Evolutionary conservation across 2,113 vertebrate species (phyloP), one percentile per base, ranked within the genome.

Genomic region (Excalfactoria chinensis): DNA sequence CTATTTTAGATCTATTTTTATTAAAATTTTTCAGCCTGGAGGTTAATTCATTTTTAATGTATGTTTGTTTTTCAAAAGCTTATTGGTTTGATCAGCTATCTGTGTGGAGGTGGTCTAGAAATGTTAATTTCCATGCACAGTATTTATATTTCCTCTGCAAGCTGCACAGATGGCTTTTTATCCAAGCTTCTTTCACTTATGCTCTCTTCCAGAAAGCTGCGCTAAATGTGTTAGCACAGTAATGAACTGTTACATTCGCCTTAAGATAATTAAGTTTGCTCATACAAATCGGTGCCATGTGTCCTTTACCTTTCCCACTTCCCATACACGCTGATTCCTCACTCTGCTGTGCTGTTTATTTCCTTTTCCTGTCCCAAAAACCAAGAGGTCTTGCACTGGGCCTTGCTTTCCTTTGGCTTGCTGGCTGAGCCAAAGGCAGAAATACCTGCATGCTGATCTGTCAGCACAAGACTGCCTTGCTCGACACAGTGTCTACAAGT

Each of bases 1-100:
- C 63, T 67, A 25, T 60, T 75, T 73, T 73, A 89, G 44, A 70
- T 87, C 19, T 82, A 41, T 87, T 90, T 94, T 93, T 86, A 86
- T 86, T 78, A 86, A 75, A 86, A n/a, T 66, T 90, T 71, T 88
- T 23, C 43, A 90, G 40, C 67, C 77, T 88, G 41, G 21, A 89
- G 35, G 44, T 88, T 77, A 86, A 90, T 81, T 78, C 2, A 59
- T 79, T 87, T 81, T 92, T 72, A 74, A 84, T 64, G 18, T 72
- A 62, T 37, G 22, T 71, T 86, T 84, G 21, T 62, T 53, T 82
- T 90, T 81, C 44, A 77, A 56, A 56, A 23, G 20, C 40, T 34
- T 66, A 64, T 12, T 78, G 53, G 90, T 72, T 82, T 84, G 81
- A 88, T 55, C 6, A 48, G 16, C 5, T 21, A 20, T 49, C 75